Base-by-base conservation (phyloP, 2,797 vertebrate genomes). In the Molossus alvarezi region DNA sequence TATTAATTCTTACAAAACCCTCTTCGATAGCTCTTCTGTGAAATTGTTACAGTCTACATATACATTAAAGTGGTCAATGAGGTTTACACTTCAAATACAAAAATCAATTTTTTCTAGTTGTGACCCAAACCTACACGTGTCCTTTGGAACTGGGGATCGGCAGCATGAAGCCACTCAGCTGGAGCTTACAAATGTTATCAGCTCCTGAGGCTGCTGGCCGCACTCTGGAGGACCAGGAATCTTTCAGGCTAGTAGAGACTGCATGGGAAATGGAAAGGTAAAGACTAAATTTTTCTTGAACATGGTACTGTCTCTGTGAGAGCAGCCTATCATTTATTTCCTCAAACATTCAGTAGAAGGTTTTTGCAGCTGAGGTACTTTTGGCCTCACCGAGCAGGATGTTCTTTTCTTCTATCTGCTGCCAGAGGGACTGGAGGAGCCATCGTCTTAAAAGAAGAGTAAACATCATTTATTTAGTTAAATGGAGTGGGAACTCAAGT, bases 381-480 rank as follows among this genome's bases (percentile, higher is more conserved):
- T 92, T 86, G 69, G 81, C 80, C 76, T 83, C 29, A 33, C 25
- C 94, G 97, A 95, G 82, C 81, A 90, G 82, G 69, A 94, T 95
- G 90, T 92, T 92, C 92, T 95, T 91, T 73, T 94, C 88, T 96
- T 93, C n/a, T 60, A 93, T 92, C 65, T 69, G 64, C 75, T 96
- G 94, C 95, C 96, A 96, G 82, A 95, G 65, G 65, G 75, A 83
- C 90, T 95, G 27, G 75, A 91, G 96, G 37, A 95, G 84, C 90
- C 96, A 83, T 55, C 85, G 67, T 51, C 69, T 93, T 95, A 96
- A 90, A 95, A 69, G 64, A 93, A 95, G 55, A 94, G 25, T 86
- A 96, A 97, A 97, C 81, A 88, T 95, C 71, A 95, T 97, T 96
- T 65, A 97, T 95, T 96, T 88, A 88, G 81, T 81, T 96, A 96